These are phyloP conservation scores for Beris chalybata DNA, from an alignment of 2,888 invertebrate genomes.

Conservation along the genomic window DNA sequence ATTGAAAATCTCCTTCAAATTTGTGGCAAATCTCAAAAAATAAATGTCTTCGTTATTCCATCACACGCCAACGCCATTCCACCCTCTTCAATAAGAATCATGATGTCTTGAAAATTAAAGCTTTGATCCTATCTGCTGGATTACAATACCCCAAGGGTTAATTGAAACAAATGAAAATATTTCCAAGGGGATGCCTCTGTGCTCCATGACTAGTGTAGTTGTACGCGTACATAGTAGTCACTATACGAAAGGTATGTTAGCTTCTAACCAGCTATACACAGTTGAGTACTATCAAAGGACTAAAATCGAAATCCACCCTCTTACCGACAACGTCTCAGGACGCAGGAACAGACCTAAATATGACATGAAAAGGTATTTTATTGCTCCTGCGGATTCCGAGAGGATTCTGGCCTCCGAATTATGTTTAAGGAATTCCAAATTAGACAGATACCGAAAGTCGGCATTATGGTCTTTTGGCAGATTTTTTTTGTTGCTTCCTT, in stretches of 20 bases:
- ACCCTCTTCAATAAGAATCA: background rate
- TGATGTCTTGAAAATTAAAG: constrained; percentile 19
- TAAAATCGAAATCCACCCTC: constrained; percentile 6
- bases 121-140: constrained; percentile 32
- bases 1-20: no score
- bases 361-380: constrained; percentile 33
- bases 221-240: no score
- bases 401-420: constrained; percentile 29
- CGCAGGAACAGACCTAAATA: constrained; percentile 27
- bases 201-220: no score
- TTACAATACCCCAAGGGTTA: constrained; percentile 38
- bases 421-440: constrained; percentile 29
- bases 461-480: constrained; percentile 26
- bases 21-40: no score
- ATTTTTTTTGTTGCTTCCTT: constrained; percentile 12
- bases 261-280: background rate
- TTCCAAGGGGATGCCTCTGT: constrained; percentile 11
- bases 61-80: no score
- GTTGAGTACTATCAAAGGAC: background rate
- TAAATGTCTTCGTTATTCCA: no score
- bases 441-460: constrained; percentile 29
- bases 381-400: constrained; percentile 25
- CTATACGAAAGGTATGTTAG: background rate
- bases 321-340: constrained; percentile 4
- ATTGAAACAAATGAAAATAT: constrained; percentile 37